A percentile compares a stretch with the other conserved stretches of the same genome.
Conservation (phyloP, 2,113 vertebrate genomes). For the Ctenodactylus gundi region DNA sequence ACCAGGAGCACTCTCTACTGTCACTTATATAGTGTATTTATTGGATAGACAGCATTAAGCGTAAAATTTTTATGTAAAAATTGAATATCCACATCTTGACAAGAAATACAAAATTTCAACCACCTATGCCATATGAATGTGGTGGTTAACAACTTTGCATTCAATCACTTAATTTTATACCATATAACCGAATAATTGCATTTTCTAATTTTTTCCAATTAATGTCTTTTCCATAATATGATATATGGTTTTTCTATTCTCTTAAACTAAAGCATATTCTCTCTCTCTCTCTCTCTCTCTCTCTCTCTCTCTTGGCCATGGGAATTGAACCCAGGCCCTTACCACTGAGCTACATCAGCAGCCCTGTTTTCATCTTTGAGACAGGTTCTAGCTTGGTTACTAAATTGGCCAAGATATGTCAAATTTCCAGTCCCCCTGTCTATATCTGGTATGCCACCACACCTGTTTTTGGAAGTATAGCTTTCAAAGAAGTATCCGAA, state of each 20-base stretch:
- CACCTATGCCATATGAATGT: background rate
- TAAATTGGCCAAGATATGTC: background rate
- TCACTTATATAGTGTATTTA: background rate
- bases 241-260: background rate
- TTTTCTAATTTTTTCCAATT: background rate
- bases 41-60: background rate
- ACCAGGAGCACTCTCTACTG: background rate
- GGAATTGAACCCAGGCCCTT: background rate
- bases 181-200: background rate
- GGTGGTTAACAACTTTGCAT: background rate
- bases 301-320: background rate
- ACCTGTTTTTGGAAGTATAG: background rate
- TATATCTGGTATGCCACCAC: background rate
- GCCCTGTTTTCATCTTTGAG: background rate
- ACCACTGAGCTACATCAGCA: background rate
- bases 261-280: background rate
- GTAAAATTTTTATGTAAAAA: background rate
- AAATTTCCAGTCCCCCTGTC: background rate
- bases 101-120: background rate
- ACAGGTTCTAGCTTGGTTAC: background rate
- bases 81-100: background rate
- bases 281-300: background rate
- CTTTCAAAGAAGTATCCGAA: conserved; percentile 1
- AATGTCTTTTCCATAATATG: background rate
- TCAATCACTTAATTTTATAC: background rate